Base-by-base conservation (phyloP, 2,888 invertebrate genomes). In the Orthosia gracilis region DNA sequence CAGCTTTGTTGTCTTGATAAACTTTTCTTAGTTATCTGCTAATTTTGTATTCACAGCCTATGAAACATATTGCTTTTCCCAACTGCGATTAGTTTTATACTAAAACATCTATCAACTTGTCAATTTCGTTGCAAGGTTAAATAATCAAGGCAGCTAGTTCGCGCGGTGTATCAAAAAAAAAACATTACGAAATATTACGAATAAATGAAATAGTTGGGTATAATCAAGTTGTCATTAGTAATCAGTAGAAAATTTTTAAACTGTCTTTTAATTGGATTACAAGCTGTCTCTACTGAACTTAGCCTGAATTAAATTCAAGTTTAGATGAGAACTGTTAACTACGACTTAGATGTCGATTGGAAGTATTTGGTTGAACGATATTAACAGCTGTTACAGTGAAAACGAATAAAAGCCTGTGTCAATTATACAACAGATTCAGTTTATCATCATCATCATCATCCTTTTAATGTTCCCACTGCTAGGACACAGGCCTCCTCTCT, bases 261-360 rank as follows among this genome's bases (percentile, higher is more conserved):
- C 63, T 58, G 66, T 76, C 45, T 54, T 71, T 86, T 86, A 88
- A 88, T 88, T 89, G 86, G 89, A 88, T 85, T 74, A 87, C 82
- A 76, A 86, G 81, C 86, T 87, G 87, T 82, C 80, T 73, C 73
- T 72, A 77, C 79, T 78, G 82, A 83, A 87, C 82, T 79, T 76
- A 81, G 78, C 75, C 82, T 84, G 85, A 87, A 88, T 87, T 87
- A 83, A 85, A 87, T 89, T 87, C 86, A 81, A 82, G 80, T 82
- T 85, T 83, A 87, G 88, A 89, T 89, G 89, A 88, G 84, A 80
- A 85, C 85, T 84, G 79, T 74, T 86, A 82, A 80, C 84, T 87
- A 78, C 61, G 76, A 87, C 84, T 87, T 85, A 84, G 84, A 76
- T 83, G 83, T 79, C 78, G 78, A 82, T 70, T 40, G 70, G 73